Evolutionary conservation across 2,888 invertebrate species (phyloP), one percentile per base, ranked within the genome.

Genomic region (Cryptosula pallasiana): DNA sequence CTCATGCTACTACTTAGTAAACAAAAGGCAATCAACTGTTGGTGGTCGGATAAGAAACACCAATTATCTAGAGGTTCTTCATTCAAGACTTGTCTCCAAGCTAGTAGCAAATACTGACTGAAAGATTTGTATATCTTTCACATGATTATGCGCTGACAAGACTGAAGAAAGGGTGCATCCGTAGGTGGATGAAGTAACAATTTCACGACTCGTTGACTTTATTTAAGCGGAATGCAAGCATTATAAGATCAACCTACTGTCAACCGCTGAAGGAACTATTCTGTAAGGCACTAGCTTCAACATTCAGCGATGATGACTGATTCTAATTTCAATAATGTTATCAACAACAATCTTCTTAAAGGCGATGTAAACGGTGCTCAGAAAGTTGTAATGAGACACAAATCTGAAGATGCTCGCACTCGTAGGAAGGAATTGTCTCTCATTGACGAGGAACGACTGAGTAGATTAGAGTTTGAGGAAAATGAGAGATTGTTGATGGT

Each of bases 291-390:
- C n/a, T n/a, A n/a, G n/a, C n/a, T n/a, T n/a, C n/a, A n/a, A 45
- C 20, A 45, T 5, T 45, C 45, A 20, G 45, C 45, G 5, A 45
- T 45, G 45, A 45, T 45, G 5, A 45, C 45, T 13, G 63, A 63
- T 63, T 63, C 63, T 63, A 32, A 63, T 63, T 63, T 32, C 63
- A 63, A 63, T n/a, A 34, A 63, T 32, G 27, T 63, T 20, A 27
- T 13, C 13, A 27, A 63, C 25, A 63, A 32, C 9, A 27, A 29
- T 9, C 16, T 13, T 63, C 25, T 29, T 3, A 32, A 32, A 32
- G 20, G 5, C n/a, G 27, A 63, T n/a, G 32, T 9, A 34, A 32
- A 5, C 13, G 63, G 32, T 25, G 2, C 34, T 5, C 9, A 9
- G 32, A 27, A 13, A 2, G 27, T 63, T 3, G 13, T 34, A 2